Base-by-base conservation (phyloP, 2,888 invertebrate species). In the Sesamia inferens region DNA sequence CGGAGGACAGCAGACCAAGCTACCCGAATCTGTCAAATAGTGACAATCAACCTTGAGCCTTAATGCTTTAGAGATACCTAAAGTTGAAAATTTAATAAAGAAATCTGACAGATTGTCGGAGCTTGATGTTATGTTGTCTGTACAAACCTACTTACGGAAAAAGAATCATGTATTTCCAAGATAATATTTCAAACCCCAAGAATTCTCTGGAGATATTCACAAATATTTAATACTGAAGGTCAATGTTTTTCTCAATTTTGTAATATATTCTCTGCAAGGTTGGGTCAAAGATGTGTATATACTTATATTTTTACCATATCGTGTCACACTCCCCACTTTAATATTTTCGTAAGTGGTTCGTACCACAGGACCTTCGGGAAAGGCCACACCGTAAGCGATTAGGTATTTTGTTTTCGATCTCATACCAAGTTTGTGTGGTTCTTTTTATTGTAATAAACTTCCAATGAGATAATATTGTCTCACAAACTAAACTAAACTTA, bases 341-440 rank as follows among this genome's bases (percentile, higher is more conserved):
- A 85, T 85, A 86, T 85, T 84, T 87, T 82, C 71, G 79, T 76
- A 85, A 87, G 82, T 87, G 80, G 76, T 74, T 82, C 76, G 59
- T 70, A 69, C 19, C 57, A 66, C 64, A 76, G 77, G 72, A 79
- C 68, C 69, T 68, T 67, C 39, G 24, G 31, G 71, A 22, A 5
- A 31, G 71, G 78, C 75, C 65, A 10, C 47, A 85, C 31, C 44
- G 71, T 3, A 0, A 73, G 85, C 79, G 82, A 51, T 31, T 22
- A 31, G 31, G 3, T 31, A n/a, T 13, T 16, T 39, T 10, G 5
- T 4, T 57, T 16, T 61, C 13, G 19, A 24, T 8, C 44, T 44
- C 44, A 10, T 24, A 0, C 10, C 5, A 44, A 13, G 1, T 39
- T 63, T 24, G 5, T 0, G 39, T 5, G 4, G 22, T 22, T 47